Evolutionary conservation across 2,113 vertebrate genomes (phyloP), one percentile per base, ranked within the genome.

Genomic region (Petromus typicus): DNA sequence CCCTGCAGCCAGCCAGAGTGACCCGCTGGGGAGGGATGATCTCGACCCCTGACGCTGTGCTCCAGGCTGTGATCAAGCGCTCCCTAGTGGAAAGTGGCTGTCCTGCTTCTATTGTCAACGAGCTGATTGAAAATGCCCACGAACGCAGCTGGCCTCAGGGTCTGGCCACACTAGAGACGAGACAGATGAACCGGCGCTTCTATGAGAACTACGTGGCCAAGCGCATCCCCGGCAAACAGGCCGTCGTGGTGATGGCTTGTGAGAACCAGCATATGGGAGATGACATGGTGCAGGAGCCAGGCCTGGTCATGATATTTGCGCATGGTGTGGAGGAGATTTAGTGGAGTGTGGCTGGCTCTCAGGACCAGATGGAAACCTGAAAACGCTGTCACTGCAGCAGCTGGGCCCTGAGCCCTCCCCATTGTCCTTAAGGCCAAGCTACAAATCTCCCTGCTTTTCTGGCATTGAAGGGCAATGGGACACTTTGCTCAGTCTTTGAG

Each of bases 151-250:
- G 99, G 99, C 99, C 99, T 0, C 99, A 99, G 97, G 99, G 99
- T 16, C 98, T 99, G 98, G 99, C 99, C 98, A 99, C 99, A 23
- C 98, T 99, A 92, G 99, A 99, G 98, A 99, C 99, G 0, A 99
- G 99, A 48, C 99, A 99, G 98, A 99, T 99, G 99, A 99, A 99
- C 98, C 99, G 99, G 34, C 99, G 99, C 87, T 99, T 99, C 98
- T 99, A 99, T 48, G 99, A 99, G 98, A 99, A 99, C 99, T 99
- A 99, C 93, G 99, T 99, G 95, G 99, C 99, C 98, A 99, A 99
- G 80, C 99, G 99, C 37, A 99, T 99, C 97, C 99, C 99, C 7
- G 99, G 99, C 96, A 99, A 99, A 97, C 99, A 99, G 98, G 99
- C 99, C 0, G 99, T 99, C 89, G 99, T 99, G 85, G 99, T 99